Evolutionary conservation across 2,113 vertebrate genomes (phyloP).

Genomic region (Numenius arquata): DNA sequence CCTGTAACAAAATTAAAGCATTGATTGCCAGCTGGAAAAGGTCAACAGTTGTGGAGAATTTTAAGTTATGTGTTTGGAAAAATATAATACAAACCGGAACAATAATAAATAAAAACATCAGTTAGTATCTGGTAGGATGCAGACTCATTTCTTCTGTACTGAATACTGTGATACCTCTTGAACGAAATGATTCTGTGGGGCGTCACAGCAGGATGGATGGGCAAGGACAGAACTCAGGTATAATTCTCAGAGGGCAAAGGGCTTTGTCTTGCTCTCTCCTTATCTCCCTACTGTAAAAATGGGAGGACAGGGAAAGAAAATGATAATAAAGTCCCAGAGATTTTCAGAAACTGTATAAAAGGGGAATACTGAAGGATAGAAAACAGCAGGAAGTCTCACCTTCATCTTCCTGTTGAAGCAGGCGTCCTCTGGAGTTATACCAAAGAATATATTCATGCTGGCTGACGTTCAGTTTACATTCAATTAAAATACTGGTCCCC

Average conservation of each 20-base stretch:
- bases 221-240: background rate
- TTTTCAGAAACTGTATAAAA: background rate
- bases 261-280: background rate
- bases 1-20: background rate
- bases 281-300: background rate
- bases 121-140: background rate
- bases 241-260: background rate
- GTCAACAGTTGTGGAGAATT: background rate
- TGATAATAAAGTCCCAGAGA: background rate
- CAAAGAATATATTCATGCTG: constrained; percentile 76
- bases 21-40: background rate
- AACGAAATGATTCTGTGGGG: background rate
- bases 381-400: constrained; percentile 69
- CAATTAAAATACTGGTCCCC: constrained; percentile 80
- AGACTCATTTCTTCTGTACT: background rate
- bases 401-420: constrained; percentile 64
- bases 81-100: background rate
- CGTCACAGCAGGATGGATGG: background rate
- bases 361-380: background rate
- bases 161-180: background rate
- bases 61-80: background rate
- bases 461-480: constrained; percentile 82
- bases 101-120: background rate
- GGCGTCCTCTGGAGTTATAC: constrained; percentile 86
- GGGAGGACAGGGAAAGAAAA: background rate